Evolutionary conservation across 2,888 invertebrate genomes (phyloP), one percentile per base, ranked within the genome.

Genomic region (Eupithecia subfuscata): DNA sequence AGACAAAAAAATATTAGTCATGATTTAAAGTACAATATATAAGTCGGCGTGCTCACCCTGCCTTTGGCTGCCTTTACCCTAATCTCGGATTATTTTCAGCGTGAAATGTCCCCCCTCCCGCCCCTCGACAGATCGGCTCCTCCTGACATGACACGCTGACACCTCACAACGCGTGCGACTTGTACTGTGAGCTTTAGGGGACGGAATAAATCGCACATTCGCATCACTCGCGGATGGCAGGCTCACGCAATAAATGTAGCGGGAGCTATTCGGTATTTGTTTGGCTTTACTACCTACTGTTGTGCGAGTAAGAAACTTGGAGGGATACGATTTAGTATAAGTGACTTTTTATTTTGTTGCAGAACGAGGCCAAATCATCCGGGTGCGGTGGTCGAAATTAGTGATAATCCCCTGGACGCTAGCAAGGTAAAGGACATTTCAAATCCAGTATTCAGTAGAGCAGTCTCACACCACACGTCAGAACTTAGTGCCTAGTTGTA

Each of bases 291-390:
- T 18, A 12, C 16, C 16, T 18, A 12, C 16, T 30, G 25, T 22
- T 25, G 25, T 8, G 34, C 34, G 16, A 64, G 9, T 22, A 12
- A 14, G 43, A 43, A 43, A 43, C 43, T 43, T 12, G 43, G 43
- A 43, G 4, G 9, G 0, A 14, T 60, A 22, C 22, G 22, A 56
- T 56, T 56, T 56, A 25, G 60, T 34, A 22, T 11, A n/a, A 52
- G 5, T 56, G 52, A 40, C 7, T 43, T 75, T 70, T 14, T 72
- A 30, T 25, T 76, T 18, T 89, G 88, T 97, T 96, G 77, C 96
- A 99, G 99, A 85, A 97, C 97, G 88, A 96, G 98, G 90, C 98
- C 98, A 95, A 98, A 97, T 85, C 99, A 99, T 95, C 99, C 99
- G 75, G 99, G 99, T 79, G 96, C 98, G 81, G 98, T 99, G 84